Base-by-base conservation (phyloP, 2,797 vertebrate species). In the Myotis findleyi region DNA sequence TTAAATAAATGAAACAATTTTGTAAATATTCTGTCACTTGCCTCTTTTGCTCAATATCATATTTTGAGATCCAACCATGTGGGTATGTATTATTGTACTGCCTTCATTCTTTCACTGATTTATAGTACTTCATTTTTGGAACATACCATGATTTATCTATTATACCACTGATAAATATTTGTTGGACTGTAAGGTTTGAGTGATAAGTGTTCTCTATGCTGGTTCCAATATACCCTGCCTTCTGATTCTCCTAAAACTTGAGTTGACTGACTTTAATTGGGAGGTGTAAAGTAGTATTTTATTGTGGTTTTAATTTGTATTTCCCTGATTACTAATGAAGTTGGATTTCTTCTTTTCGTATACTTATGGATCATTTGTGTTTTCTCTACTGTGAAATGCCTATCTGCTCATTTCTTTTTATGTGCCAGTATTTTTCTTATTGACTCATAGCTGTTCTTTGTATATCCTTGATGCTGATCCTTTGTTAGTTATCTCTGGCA, bases 301-400 rank as follows among this genome's bases (percentile, higher is more conserved):
- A 41, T 14, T 82, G 13, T 30, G 68, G 53, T 72, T 81, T 92
- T 85, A 85, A 81, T 81, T 69, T 93, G 27, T 49, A 89, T 95
- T 79, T 89, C 3, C 47, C 16, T 62, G 55, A 73, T 87, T 84
- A 51, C 68, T 51, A 80, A 76, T n/a, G 14, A 80, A 47, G 30
- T n/a, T 79, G 38, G 21, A 71, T 6, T 57, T 72, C 13, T 62
- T 62, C 57, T 81, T 76, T 76, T 47, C 30, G 10, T 49, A 69
- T 47, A 21, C 72, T 83, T 93, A 41, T 6, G 41, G n/a, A 59
- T 7, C 41, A 68, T 68, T 73, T 80, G 53, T 66, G 38, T 83
- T 72, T 72, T 57, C 33, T 66, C 64, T 91, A 71, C 38, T 4
- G 49, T 76, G 36, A 89, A 73, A 73, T 17, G 20, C 66, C 7